Percentiles rank a stretch among this genome's conserved stretches.
Evolutionary conservation across 2,888 invertebrate species (phyloP).

Genomic region (Andrena haemorrhoa): DNA sequence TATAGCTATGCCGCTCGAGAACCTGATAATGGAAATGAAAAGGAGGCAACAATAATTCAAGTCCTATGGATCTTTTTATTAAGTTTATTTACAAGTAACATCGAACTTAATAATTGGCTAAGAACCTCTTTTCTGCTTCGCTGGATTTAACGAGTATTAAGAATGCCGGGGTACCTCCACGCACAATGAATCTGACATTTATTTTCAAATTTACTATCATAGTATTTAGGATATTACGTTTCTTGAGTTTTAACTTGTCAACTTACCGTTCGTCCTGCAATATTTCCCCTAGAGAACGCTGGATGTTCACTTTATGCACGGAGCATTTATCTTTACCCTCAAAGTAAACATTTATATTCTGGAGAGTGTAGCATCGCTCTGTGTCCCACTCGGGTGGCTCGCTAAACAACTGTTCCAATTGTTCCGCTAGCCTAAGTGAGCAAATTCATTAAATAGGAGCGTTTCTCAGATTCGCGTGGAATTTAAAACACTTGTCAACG

Average conservation of each 20-base stretch:
- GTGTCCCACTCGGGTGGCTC: constrained; percentile 91
- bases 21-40: background rate
- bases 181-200: constrained; percentile 86
- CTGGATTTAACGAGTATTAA: constrained; percentile 87
- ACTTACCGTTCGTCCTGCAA: constrained; percentile 87
- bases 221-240: background rate
- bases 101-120: constrained; percentile 85
- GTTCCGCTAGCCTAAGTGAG: constrained; percentile 86
- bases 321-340: constrained; percentile 88
- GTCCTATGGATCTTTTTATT: background rate
- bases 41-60: background rate
- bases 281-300: constrained; percentile 87
- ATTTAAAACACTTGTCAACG: constrained; percentile 16
- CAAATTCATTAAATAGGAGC: constrained; percentile 40
- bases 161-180: constrained; percentile 89
- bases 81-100: constrained; percentile 30
- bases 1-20: background rate
- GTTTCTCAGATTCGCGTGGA: constrained; percentile 12
- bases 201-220: background rate
- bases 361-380: constrained; percentile 87
- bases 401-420: constrained; percentile 89
- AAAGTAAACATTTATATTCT: constrained; percentile 90
- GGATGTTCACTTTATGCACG: constrained; percentile 87
- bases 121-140: constrained; percentile 87
- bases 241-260: background rate